Evolutionary conservation across 2,113 vertebrate species (phyloP).

Genomic region (Dromas ardeola): DNA sequence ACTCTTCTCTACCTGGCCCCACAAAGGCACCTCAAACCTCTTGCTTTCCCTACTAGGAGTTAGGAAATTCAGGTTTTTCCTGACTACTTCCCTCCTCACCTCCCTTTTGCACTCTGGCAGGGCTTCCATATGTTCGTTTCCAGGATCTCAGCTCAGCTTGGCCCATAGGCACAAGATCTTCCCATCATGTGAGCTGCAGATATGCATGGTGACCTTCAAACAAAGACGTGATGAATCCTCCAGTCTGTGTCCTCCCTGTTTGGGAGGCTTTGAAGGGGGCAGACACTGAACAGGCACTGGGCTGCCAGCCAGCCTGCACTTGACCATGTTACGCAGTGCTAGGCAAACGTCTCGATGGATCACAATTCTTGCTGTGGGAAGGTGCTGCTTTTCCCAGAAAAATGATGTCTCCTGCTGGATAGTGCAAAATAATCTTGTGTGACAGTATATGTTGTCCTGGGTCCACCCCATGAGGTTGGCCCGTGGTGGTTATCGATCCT

Average conservation of each 20-base stretch:
- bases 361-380: neutral
- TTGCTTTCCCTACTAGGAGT: neutral
- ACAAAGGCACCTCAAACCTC: neutral
- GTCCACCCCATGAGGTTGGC: neutral
- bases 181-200: neutral
- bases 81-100: neutral
- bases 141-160: neutral
- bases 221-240: neutral
- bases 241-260: neutral
- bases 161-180: neutral
- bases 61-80: neutral
- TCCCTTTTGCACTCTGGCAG: neutral
- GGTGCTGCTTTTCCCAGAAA: neutral
- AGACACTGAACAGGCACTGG: neutral
- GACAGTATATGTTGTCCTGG: neutral
- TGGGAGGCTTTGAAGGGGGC: neutral
- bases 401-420: neutral
- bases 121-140: neutral
- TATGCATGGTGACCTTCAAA: neutral
- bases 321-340: neutral
- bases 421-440: neutral
- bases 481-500: neutral
- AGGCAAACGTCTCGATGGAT: fast-evolving
- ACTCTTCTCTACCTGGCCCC: neutral
- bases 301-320: neutral